phyloP scores from a whole-genome alignment of 92 coral and sea anemone genomes.

The Siderastrea siderea region DNA sequence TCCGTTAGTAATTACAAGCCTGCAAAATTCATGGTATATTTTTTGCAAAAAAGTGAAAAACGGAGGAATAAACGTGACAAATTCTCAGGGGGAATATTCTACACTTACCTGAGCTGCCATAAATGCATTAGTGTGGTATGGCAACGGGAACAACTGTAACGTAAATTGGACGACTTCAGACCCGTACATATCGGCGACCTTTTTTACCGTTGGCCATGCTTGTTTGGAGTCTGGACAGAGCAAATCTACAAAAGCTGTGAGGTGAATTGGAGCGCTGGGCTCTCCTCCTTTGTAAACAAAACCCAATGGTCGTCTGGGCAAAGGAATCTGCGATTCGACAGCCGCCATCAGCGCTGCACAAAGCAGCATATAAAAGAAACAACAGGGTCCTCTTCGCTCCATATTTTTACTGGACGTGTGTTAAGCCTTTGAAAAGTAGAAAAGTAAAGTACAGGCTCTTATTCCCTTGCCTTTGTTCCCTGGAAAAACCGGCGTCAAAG shows the following conservation, averaged over 20 bases:
- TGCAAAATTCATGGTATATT: too few species aligned
- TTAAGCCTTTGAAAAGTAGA: too few species aligned
- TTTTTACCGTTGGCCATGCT: conserved; percentile 82
- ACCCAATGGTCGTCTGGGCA: conserved; percentile 83
- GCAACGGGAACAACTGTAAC: conserved; percentile 79
- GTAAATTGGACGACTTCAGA: conserved; percentile 70
- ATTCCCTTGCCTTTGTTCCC: too few species aligned
- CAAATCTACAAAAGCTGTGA: conserved; percentile 81
- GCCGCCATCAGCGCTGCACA: conserved; percentile 2
- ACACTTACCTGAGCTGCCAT: conserved; percentile 81
- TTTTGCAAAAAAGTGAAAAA: too few species aligned
- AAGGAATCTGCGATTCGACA: conserved; percentile 56
- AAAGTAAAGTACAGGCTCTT: too few species aligned
- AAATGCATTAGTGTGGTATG: conserved; percentile 89
- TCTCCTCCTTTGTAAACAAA: conserved; percentile 79
- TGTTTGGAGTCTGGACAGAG: conserved; percentile 81
- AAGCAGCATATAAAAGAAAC: neutral
- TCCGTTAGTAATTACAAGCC: too few species aligned
- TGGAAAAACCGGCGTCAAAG: too few species aligned
- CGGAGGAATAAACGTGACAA: too few species aligned
- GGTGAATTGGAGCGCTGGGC: conserved; percentile 74
- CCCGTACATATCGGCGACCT: conserved; percentile 80
- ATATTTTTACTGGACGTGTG: too few species aligned
- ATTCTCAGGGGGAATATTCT: neutral
- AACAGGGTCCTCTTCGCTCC: too few species aligned